Evolutionary conservation across 2,888 invertebrate species (phyloP).

Genomic region (Melieria crassipennis): DNA sequence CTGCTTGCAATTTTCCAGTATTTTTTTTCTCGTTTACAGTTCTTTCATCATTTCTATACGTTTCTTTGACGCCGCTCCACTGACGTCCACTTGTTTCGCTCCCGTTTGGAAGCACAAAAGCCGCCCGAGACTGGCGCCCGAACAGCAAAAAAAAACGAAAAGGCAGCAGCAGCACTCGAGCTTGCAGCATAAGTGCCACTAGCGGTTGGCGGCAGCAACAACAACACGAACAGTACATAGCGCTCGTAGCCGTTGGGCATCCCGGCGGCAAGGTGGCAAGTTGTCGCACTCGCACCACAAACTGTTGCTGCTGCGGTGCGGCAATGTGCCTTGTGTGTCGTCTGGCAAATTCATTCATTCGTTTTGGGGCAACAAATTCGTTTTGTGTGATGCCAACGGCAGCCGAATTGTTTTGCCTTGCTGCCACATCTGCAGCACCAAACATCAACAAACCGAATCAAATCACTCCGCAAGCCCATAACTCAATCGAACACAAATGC

Average conservation of each 20-base stretch:
- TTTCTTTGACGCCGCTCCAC: not conserved
- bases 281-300: conserved; percentile 25
- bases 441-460: conserved; percentile 11
- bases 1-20: conserved; percentile 24
- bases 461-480: conserved; percentile 13
- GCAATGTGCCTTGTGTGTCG: not conserved
- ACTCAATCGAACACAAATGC: conserved; percentile 12
- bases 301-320: conserved; percentile 12
- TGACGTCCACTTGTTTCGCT: conserved; percentile 13
- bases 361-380: conserved; percentile 11
- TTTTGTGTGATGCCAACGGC: not conserved
- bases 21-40: conserved; percentile 9
- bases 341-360: not conserved
- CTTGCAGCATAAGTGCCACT: conserved; percentile 22
- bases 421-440: too few species aligned
- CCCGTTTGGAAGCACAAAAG: conserved; percentile 11
- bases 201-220: conserved; percentile 15
- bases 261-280: conserved; percentile 12
- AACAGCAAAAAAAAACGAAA: not conserved
- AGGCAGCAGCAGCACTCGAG: not conserved
- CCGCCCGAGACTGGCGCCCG: not conserved
- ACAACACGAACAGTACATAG: not conserved
- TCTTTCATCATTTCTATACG: conserved; percentile 1
- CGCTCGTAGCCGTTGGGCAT: too few species aligned
- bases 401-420: not conserved